These are phyloP conservation scores for Hypercompe scribonia DNA, from an alignment of 2,888 invertebrate genomes.

Conservation along the genomic window DNA sequence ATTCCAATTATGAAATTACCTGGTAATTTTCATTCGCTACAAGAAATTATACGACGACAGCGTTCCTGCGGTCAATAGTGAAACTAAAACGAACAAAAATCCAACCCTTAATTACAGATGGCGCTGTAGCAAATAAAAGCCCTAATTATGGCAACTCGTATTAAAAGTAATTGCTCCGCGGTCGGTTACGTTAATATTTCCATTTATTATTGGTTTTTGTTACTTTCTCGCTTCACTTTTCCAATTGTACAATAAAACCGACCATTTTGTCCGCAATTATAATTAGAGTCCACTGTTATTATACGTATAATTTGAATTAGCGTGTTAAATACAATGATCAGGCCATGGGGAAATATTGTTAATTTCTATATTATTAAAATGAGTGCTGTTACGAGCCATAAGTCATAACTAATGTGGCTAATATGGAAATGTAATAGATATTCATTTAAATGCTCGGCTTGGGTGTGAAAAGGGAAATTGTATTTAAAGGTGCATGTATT, in stretches of 20 bases:
- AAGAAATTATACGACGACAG: constrained; percentile 59
- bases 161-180: constrained; percentile 64
- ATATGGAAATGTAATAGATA: constrained; percentile 40
- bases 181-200: constrained; percentile 63
- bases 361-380: constrained; percentile 70
- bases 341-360: constrained; percentile 54
- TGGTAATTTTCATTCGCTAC: constrained; percentile 55
- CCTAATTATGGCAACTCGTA: constrained; percentile 56
- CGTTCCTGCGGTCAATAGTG: constrained; percentile 57
- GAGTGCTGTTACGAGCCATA: constrained; percentile 47
- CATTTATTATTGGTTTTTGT: constrained; percentile 64
- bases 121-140: constrained; percentile 61
- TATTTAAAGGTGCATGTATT: neutral
- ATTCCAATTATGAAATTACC: neutral
- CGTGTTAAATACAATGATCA: constrained; percentile 53
- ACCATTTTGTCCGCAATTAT: constrained; percentile 61
- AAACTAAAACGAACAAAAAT: constrained; percentile 68
- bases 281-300: constrained; percentile 68
- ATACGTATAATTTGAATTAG: constrained; percentile 64
- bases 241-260: constrained; percentile 50
- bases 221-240: constrained; percentile 50
- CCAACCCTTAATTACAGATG: constrained; percentile 65
- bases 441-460: constrained; percentile 40
- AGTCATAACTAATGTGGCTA: constrained; percentile 46
- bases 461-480: constrained; percentile 24